Evolutionary conservation across 1,140 invertebrate species (phyloP).

Genomic region (Xylocopa sonorina): DNA sequence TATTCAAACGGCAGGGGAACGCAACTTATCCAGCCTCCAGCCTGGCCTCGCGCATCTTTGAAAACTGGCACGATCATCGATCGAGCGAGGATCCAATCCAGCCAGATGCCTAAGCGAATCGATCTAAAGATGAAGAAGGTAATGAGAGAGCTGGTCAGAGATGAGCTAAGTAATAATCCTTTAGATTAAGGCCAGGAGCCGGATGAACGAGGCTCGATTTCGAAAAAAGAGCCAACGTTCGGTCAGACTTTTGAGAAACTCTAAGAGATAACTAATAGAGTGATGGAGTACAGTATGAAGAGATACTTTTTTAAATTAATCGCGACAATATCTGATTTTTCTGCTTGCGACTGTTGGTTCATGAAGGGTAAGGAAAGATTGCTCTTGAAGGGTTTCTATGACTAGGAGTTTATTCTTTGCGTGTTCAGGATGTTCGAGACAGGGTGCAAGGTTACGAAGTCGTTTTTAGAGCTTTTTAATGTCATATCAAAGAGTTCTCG

Average conservation of each 20-base stretch:
- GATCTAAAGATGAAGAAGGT: no score
- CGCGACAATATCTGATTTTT: not conserved
- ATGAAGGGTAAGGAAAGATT: not conserved
- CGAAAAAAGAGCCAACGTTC: constrained; percentile 20
- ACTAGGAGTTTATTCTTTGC: no score
- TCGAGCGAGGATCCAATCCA: constrained; percentile 6
- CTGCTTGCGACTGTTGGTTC: not conserved
- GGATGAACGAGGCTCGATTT: constrained; percentile 58
- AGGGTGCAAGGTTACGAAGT: no score
- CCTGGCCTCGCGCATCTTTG: no score
- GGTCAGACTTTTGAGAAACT: not conserved
- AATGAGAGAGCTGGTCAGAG: not conserved
- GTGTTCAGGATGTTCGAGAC: no score
- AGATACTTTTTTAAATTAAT: constrained; percentile 25
- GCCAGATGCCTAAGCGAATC: not conserved
- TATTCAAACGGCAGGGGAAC: not conserved
- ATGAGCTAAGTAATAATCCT: constrained; percentile 54
- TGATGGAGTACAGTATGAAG: constrained; percentile 22
- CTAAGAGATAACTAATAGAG: constrained; percentile 1
- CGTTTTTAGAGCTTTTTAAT: no score
- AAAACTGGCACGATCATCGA: not conserved
- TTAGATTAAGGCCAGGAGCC: constrained; percentile 53
- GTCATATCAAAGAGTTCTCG: no score
- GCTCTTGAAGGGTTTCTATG: not conserved
- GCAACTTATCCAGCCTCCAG: not conserved